Evolutionary conservation across 2,113 vertebrate genomes (phyloP), one percentile per base, ranked within the genome.

Genomic region (Gobio gobio): DNA sequence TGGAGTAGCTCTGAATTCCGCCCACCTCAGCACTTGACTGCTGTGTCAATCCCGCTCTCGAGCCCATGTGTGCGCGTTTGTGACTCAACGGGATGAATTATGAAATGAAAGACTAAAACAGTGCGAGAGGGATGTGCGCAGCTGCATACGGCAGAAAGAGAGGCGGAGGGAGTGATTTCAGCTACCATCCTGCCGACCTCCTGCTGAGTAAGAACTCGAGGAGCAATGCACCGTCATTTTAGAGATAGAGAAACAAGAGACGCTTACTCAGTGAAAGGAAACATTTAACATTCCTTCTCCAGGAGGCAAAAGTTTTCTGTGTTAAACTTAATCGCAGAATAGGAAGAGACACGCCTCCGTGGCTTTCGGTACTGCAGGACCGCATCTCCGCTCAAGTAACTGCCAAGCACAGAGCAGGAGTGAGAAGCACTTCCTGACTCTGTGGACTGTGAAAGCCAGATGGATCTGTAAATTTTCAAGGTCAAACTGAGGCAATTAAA

Each of bases 51-150:
- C 63, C 26, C 14, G 24, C 45, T 45, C 73, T 54, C 45, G 24
- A 33, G 66, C 33, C 81, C 51, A 54, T 58, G 73, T 47, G 54
- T 0, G 43, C 40, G 29, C 18, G 33, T 22, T 64, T 82, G 22
- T 79, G 70, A 86, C 77, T 88, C 87, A 88, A 86, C 82, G 26
- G 85, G 85, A 88, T 86, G 82, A 84, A 83, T 82, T 82, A 88
- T 84, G 77, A 87, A 88, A 86, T 76, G 22, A 66, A 84, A 82
- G 63, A 56, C 16, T 78, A 78, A 86, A 86, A 86, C 85, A 63
- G 64, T 51, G 81, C 29, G 29, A 70, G 64, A 72, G 47, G 47
- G 80, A 56, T 82, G 64, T 70, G 66, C 49, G 66, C 87, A 88
- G 87, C 87, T 86, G 87, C 43, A 10, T 51, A 61, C 51, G 22